Evolutionary conservation across 2,888 invertebrate species (phyloP).

Genomic region (Holacanthella duospinosa): DNA sequence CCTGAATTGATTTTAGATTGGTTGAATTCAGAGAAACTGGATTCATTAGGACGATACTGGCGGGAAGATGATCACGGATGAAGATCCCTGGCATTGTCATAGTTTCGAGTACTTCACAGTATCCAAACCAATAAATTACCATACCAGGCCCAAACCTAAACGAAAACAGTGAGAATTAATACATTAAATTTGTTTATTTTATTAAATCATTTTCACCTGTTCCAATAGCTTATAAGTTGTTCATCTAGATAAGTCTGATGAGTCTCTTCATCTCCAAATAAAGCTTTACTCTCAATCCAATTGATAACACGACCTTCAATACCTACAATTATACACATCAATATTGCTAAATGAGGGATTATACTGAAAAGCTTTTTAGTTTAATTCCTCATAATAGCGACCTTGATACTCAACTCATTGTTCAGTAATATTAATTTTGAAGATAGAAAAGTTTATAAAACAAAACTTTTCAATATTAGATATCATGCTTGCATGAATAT

Average conservation of each 20-base stretch:
- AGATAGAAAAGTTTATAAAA: slow-evolving; percentile 7
- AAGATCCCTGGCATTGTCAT: slow-evolving; percentile 47
- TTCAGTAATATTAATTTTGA: neutral
- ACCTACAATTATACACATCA: slow-evolving; percentile 12
- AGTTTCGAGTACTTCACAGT: slow-evolving; percentile 51
- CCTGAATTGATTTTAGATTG: too few species aligned
- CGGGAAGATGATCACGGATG: slow-evolving; percentile 54
- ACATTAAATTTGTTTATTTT: neutral
- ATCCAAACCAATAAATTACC: slow-evolving; percentile 94
- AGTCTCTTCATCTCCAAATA: slow-evolving; percentile 75
- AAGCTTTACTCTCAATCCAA: slow-evolving; percentile 94
- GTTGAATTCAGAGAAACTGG: slow-evolving; percentile 20
- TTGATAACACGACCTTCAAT: slow-evolving; percentile 54
- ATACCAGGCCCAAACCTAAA: slow-evolving; percentile 79
- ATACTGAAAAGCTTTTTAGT: neutral
- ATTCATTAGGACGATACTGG: slow-evolving; percentile 49
- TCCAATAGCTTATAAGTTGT: slow-evolving; percentile 81
- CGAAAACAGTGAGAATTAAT: neutral
- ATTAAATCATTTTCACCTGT: slow-evolving; percentile 46
- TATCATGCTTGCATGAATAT: too few species aligned
- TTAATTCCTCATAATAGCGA: neutral
- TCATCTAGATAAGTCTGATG: slow-evolving; percentile 71
- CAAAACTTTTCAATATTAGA: too few species aligned
- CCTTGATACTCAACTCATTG: neutral
- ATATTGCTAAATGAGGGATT: neutral